Conservation (phyloP, 2,113 vertebrate species). For the Sylvia atricapilla region DNA sequence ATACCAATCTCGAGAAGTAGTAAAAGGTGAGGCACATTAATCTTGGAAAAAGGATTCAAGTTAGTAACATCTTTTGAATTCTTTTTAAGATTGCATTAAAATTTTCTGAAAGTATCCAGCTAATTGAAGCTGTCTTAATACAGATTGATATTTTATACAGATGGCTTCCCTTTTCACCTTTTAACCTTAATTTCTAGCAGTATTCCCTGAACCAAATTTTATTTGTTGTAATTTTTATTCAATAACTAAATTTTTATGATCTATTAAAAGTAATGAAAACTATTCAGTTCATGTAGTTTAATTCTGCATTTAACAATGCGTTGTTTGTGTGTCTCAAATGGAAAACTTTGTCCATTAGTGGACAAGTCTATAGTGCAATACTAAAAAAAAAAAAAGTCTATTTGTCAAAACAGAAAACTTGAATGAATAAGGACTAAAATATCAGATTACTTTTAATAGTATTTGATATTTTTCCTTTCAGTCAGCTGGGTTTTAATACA, state of each 20-base stretch:
- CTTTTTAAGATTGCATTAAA: not conserved
- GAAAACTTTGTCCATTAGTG: not conserved
- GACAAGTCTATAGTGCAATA: not conserved
- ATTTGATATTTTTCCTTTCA: constrained; percentile 1
- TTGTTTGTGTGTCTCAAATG: not conserved
- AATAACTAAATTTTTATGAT: not conserved
- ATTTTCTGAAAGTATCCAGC: not conserved
- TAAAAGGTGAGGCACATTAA: not conserved
- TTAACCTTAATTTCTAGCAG: not conserved
- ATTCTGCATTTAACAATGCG: constrained; percentile 4
- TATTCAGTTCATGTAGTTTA: not conserved
- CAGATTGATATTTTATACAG: not conserved
- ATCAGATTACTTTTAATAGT: not conserved
- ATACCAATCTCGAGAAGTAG: not conserved
- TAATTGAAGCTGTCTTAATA: not conserved
- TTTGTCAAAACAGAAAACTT: not conserved
- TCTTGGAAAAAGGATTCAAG: not conserved
- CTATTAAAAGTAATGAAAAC: not conserved
- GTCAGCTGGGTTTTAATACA: not conserved
- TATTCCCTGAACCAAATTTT: not conserved
- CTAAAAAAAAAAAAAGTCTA: not conserved
- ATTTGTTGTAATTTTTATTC: not conserved
- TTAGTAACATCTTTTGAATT: not conserved
- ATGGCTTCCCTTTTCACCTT: not conserved
- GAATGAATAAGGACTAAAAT: not conserved